Evolutionary conservation across 2,797 vertebrate species (phyloP).

Genomic region (Chaenodraco wilsoni): DNA sequence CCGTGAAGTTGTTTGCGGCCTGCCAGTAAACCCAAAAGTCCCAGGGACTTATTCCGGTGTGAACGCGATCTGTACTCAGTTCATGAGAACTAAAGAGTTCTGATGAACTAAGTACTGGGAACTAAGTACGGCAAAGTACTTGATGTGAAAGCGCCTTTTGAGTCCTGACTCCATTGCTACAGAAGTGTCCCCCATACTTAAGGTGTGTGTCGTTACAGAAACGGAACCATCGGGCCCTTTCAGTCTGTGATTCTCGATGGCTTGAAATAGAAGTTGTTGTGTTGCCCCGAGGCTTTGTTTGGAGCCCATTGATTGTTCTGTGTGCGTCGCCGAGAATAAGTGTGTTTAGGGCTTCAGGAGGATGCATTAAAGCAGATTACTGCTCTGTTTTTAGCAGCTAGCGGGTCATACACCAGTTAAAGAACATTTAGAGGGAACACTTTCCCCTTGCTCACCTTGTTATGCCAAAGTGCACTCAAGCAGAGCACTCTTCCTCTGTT

Average conservation of each 20-base stretch:
- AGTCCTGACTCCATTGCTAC: too few species aligned
- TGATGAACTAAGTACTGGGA: too few species aligned
- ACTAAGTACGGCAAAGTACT: too few species aligned
- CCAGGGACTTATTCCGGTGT: too few species aligned
- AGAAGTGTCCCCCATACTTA: too few species aligned
- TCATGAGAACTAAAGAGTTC: too few species aligned
- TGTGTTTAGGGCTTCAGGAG: slow-evolving; percentile 17
- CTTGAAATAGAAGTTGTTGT: slow-evolving; percentile 3
- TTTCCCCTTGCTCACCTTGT: not conserved
- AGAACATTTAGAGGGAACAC: not conserved
- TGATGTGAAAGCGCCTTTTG: too few species aligned
- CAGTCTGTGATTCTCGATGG: not conserved
- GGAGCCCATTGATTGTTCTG: slow-evolving; percentile 39
- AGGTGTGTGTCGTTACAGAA: slow-evolving; percentile 13
- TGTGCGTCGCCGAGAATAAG: slow-evolving; percentile 15
- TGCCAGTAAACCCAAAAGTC: too few species aligned
- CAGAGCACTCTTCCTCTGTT: not conserved
- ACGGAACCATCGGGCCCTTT: not conserved
- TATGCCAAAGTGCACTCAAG: not conserved
- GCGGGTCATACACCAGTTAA: not conserved
- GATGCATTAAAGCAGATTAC: slow-evolving; percentile 35
- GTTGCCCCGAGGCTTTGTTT: not conserved
- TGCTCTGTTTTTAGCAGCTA: slow-evolving; percentile 45
- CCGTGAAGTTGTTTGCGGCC: too few species aligned
- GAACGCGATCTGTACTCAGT: too few species aligned